Percentiles rank a stretch among this genome's conserved stretches.
Evolutionary conservation across 1,140 invertebrate genomes (phyloP).

Genomic region (Augochlora pura): DNA sequence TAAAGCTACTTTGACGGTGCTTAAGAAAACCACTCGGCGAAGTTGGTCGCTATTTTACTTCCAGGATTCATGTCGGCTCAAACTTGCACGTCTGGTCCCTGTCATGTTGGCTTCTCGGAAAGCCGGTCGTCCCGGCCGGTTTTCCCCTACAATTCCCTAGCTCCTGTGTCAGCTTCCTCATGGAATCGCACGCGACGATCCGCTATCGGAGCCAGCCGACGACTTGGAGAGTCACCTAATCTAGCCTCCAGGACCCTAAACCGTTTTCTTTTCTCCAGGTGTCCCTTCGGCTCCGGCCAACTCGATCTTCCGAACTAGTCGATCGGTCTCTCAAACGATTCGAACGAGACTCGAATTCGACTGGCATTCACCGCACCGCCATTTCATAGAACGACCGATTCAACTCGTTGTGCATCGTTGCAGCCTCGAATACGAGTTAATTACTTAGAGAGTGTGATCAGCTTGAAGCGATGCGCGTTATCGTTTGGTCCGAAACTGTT

Average conservation of each 20-base stretch:
- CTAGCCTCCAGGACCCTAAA: neutral
- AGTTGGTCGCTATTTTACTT: slow-evolving; percentile 30
- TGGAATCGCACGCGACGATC: neutral
- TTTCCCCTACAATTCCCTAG: neutral
- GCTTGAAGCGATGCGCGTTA: slow-evolving; percentile 18
- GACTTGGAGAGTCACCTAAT: neutral
- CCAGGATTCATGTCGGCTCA: slow-evolving; percentile 49
- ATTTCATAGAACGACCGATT: neutral
- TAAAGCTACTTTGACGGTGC: slow-evolving; percentile 7
- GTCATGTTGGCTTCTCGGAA: slow-evolving; percentile 61
- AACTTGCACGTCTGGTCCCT: slow-evolving; percentile 72
- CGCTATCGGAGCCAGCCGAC: slow-evolving; percentile 34
- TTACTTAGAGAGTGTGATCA: slow-evolving; percentile 13
- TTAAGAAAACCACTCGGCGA: slow-evolving; percentile 8
- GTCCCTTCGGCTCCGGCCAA: slow-evolving; percentile 11
- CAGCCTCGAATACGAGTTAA: slow-evolving; percentile 4
- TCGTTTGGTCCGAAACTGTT: slow-evolving; percentile 33
- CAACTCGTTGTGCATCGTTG: neutral
- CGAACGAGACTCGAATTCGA: no score
- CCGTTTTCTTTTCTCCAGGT: no score
- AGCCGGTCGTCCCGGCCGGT: no score
- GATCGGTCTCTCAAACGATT: neutral
- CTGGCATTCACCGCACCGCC: neutral
- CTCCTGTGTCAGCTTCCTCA: neutral
- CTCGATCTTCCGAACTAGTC: neutral